Base-by-base conservation (phyloP, 2,888 invertebrate genomes). In the Tetropium fuscum region DNA sequence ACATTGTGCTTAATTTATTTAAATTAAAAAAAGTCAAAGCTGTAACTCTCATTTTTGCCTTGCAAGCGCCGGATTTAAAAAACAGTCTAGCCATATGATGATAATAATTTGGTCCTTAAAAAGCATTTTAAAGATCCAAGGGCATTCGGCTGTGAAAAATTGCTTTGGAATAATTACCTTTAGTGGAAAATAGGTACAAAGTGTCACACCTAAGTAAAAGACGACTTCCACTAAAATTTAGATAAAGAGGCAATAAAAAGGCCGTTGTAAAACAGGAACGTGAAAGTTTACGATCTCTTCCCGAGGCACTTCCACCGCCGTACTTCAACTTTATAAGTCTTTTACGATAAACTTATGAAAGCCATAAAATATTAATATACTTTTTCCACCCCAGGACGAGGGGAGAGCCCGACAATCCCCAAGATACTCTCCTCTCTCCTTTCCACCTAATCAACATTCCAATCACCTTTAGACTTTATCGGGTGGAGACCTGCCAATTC, bases 401-500 rank as follows among this genome's bases (percentile, higher is more conserved):
- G 40, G 45, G 38, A 36, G 10, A 40, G 34, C 18, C 38, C 41
- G 43, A 32, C 49, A 47, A 51, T 58, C 63, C 66, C 65, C 63
- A 61, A 36, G 53, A 45, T 25, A 34, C 59, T 60, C 61, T 55
- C 68, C 70, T 70, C 70, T 67, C 70, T 74, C 70, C 73, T 73
- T 71, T 70, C 73, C 71, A 66, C 78, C 79, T 80, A 80, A 80
- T 80, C 80, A 80, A 78, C 80, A 80, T 80, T 80, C 80, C 80
- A 78, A 80, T 80, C 80, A 80, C 79, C 79, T 79, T 73, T 76
- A 72, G 78, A 80, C 77, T 80, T 80, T 80, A 80, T 80, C 80
- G 79, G 75, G 72, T 63, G 70, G 69, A 71, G 73, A 73, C 68
- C 71, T 64, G 69, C 76, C 75, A 74, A 80, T 79, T 80, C 79